Evolutionary conservation across 2,113 vertebrate species (phyloP).

Genomic region (Okapia johnstoni): DNA sequence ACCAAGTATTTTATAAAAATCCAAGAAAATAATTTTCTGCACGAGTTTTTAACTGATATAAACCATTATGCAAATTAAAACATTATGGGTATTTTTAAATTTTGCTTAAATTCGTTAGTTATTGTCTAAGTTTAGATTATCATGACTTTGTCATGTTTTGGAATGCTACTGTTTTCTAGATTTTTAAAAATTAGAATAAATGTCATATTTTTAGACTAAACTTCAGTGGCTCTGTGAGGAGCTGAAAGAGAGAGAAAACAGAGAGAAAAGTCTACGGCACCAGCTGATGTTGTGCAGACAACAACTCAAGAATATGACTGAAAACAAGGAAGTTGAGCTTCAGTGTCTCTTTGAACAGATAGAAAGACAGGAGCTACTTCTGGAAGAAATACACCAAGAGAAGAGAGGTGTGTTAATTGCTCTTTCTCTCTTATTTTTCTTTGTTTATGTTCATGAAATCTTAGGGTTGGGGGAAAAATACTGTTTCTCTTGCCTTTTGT

Average conservation of each 20-base stretch:
- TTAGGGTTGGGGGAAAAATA: not conserved
- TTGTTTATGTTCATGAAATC: not conserved
- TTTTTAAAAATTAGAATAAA: not conserved
- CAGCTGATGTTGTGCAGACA: conserved; percentile 84
- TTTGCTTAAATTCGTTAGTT: not conserved
- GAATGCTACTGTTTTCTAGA: not conserved
- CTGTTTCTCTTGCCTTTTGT: not conserved
- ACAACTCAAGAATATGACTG: conserved; percentile 84
- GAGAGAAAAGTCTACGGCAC: conserved; percentile 82
- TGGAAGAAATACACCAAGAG: conserved; percentile 86
- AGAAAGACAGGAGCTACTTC: conserved; percentile 87
- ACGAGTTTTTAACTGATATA: not conserved
- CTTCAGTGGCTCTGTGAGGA: conserved; percentile 94
- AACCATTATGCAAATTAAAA: not conserved
- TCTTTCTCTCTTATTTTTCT: not conserved
- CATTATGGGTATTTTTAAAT: not conserved
- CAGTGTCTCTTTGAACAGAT: conserved; percentile 86
- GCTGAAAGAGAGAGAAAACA: conserved; percentile 84
- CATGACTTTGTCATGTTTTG: not conserved
- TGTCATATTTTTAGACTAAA: conserved; percentile 79
- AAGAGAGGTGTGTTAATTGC: conserved; percentile 86
- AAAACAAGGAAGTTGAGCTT: conserved; percentile 84
- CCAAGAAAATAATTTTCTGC: not conserved
- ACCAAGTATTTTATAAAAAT: not conserved
- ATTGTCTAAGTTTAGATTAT: not conserved